Conservation (phyloP, 2,113 vertebrate genomes). For the Salvelinus sp. region DNA sequence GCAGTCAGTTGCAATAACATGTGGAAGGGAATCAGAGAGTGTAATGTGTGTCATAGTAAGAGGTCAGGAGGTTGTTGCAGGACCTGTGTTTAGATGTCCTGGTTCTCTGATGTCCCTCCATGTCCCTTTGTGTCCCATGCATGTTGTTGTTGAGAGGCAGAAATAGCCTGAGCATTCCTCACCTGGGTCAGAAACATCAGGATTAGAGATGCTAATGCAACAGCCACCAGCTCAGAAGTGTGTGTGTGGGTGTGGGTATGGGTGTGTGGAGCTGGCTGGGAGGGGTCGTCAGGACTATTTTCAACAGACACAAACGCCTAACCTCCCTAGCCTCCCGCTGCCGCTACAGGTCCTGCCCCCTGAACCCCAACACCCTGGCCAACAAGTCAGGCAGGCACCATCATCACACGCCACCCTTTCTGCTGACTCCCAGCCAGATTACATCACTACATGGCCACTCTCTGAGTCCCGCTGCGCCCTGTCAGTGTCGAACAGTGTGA, state of each 20-base stretch:
- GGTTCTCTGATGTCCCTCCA: constrained; percentile 9
- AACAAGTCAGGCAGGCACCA: constrained; percentile 64
- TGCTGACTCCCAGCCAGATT: constrained; percentile 32
- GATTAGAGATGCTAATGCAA: constrained; percentile 37
- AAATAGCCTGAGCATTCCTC: constrained; percentile 53
- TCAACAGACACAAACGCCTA: constrained; percentile 47
- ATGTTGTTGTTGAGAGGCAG: constrained; percentile 36
- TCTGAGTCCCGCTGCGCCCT: constrained; percentile 39
- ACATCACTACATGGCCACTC: constrained; percentile 29
- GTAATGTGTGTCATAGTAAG: background rate
- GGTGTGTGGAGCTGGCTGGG: background rate
- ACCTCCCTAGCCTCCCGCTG: background rate
- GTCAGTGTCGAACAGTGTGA: constrained; percentile 7
- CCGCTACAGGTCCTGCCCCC: background rate
- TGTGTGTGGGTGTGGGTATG: constrained; percentile 5
- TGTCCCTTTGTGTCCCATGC: constrained; percentile 10
- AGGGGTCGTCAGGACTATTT: constrained; percentile 24
- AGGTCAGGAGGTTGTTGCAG: background rate
- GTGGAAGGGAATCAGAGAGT: background rate
- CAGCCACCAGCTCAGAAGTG: background rate
- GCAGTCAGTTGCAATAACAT: background rate
- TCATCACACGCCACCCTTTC: constrained; percentile 33
- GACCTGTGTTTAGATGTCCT: constrained; percentile 9
- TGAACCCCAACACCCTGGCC: constrained; percentile 27
- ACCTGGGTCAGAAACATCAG: constrained; percentile 24